Conservation (phyloP, 2,888 invertebrate genomes). For the Papilio protenor region DNA sequence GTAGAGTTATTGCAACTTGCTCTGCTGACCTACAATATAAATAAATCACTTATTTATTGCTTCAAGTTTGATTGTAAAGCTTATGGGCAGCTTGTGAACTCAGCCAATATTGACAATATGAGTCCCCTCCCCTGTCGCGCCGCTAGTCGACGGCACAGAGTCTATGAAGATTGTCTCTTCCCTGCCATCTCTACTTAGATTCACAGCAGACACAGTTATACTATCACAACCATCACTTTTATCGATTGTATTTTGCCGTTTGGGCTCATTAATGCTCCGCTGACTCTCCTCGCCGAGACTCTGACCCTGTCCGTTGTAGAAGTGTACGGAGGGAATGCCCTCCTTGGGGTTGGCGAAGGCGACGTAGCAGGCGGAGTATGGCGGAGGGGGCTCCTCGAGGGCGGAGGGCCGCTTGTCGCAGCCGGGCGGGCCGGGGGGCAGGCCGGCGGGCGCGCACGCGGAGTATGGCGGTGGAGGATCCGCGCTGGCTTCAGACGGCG, state of each 20-base stretch:
- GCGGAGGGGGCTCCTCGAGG: constrained; percentile 68
- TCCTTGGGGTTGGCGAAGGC: constrained; percentile 59
- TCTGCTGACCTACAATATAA: neutral
- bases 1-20: neutral
- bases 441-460: constrained; percentile 53
- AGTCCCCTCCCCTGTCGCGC: neutral
- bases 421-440: neutral
- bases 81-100: neutral
- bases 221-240: constrained; percentile 25
- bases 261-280: constrained; percentile 3
- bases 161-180: neutral
- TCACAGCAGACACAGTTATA: neutral
- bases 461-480: constrained; percentile 71
- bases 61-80: neutral
- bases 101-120: constrained; percentile 1
- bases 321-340: constrained; percentile 57
- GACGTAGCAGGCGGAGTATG: constrained; percentile 69
- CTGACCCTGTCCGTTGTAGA: constrained; percentile 52
- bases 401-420: constrained; percentile 34
- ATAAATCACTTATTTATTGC: constrained; percentile 17
- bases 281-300: constrained; percentile 41
- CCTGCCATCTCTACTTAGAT: neutral
- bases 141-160: neutral
- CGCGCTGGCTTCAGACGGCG: neutral
- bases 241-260: neutral